Base-by-base conservation (phyloP, 2,113 vertebrate species). In the Clinocottus analis region DNA sequence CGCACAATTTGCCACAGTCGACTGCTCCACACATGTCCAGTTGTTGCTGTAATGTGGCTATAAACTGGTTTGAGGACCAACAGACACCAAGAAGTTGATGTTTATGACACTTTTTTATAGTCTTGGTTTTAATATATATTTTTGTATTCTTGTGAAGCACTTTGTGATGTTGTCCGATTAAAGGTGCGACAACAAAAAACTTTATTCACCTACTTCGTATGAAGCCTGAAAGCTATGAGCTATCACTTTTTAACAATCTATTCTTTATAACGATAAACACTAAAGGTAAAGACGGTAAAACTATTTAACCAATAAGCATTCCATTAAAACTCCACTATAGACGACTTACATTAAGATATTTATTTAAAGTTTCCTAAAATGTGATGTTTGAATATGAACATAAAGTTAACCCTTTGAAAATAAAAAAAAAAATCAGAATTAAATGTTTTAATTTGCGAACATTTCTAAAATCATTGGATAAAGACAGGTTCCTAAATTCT, bases 21-120 rank as follows among this genome's bases (percentile, higher is more conserved):
- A 3, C 66, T 37, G 66, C 21, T 9, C 12, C 31, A 53, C 31
- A 51, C 6, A 21, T 37, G 47, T 17, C 66, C 66, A 55, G 49
- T 0, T 37, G 31, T 25, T 51, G 65, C 21, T 1, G 47, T 68
- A 35, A 51, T 51, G 19, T 1, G 27, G 5, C 65, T 3, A 17
- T 35, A 49, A 67, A 49, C 19, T 35, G 62, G n/a, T 64, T 63
- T 51, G 33, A 49, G 27, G 27, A 66, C 29, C 58, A 27, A 33
- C 16, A 33, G 58, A 33, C 17, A 60, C 5, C 31, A 31, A 60
- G 31, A 31, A 4, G 7, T 31, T 31, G 4, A 59, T 31, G 27
- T 59, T 17, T 9, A 58, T 8, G 56, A 62, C 60, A n/a, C 23
- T 14, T 55, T 23, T 55, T 55, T 55, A 55, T 56, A 4, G 5